Evolutionary conservation across 2,113 vertebrate genomes (phyloP).

Genomic region (Plotosus lineatus): DNA sequence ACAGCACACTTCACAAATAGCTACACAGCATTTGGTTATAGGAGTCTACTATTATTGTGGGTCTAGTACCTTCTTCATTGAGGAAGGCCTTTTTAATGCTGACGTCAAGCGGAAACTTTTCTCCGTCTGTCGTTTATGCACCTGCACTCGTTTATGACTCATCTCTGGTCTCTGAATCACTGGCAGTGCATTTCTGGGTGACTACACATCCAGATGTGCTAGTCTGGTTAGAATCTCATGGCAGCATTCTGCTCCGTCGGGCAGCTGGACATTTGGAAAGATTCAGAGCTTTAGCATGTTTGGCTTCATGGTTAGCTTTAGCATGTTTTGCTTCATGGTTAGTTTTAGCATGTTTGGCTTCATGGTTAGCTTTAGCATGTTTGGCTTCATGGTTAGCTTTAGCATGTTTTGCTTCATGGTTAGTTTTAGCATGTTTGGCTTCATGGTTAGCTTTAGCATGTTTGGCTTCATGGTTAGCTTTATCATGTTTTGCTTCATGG

Average conservation of each 20-base stretch:
- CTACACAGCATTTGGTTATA: background rate
- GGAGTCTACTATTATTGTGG: background rate
- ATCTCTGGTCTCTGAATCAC: constrained; percentile 18
- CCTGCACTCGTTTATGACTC: background rate
- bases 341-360: too few species aligned
- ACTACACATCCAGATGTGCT: background rate
- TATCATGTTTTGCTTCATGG: too few species aligned
- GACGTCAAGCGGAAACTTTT: constrained; percentile 1
- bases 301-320: constrained; percentile 32
- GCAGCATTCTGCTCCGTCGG: constrained; percentile 17
- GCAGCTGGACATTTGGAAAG: constrained; percentile 19
- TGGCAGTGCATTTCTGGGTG: constrained; percentile 5
- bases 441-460: too few species aligned
- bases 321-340: too few species aligned
- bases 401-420: too few species aligned
- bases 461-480: constrained; percentile 30
- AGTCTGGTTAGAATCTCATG: background rate
- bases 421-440: too few species aligned
- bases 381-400: constrained; percentile 30
- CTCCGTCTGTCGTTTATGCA: background rate
- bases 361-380: too few species aligned
- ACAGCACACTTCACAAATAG: constrained; percentile 6
- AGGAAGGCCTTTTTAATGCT: background rate
- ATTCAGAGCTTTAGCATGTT: background rate
- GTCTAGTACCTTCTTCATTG: background rate